phyloP scores from a whole-genome alignment of 53 echinoderm and acorn worm genomes.

The Echinarachnius parma region DNA sequence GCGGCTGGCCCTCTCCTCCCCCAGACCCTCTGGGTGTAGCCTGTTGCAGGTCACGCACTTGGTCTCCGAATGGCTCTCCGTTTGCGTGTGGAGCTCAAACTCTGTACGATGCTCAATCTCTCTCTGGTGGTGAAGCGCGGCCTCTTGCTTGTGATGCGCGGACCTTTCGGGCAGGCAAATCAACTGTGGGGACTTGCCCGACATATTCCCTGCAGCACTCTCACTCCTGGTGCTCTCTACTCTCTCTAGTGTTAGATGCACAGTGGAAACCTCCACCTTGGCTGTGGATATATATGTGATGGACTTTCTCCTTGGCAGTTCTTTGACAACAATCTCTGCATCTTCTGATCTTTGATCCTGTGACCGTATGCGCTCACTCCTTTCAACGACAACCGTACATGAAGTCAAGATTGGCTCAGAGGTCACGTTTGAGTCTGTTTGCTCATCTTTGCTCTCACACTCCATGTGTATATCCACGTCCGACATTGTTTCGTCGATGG shows the following conservation, averaged over 20 bases:
- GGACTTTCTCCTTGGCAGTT: conserved; percentile 4
- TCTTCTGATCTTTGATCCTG: conserved; percentile 19
- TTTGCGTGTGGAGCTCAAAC: conserved; percentile 3
- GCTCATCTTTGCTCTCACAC: conserved; percentile 20
- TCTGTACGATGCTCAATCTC: conserved; percentile 8
- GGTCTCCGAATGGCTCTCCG: conserved; percentile 16
- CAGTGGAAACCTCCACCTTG: neutral
- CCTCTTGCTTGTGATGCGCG: too few relatives aligned
- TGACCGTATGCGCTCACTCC: too few relatives aligned
- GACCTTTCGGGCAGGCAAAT: neutral
- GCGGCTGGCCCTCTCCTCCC: neutral
- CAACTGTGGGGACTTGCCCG: neutral
- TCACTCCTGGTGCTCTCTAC: too few relatives aligned
- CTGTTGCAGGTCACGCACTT: conserved; percentile 42
- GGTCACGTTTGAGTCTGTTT: neutral
- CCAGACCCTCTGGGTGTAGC: conserved; percentile 14
- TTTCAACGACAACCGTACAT: too few relatives aligned
- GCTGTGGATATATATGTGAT: neutral
- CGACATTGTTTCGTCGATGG: neutral
- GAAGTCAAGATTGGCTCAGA: too few relatives aligned
- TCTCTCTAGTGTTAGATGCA: too few relatives aligned
- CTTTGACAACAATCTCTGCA: neutral
- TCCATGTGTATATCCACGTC: conserved; percentile 40
- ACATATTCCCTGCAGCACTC: neutral
- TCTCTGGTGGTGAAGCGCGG: conserved; percentile 24